Evolutionary conservation across 1,140 invertebrate genomes (phyloP).

Genomic region (Elysia chlorotica): DNA sequence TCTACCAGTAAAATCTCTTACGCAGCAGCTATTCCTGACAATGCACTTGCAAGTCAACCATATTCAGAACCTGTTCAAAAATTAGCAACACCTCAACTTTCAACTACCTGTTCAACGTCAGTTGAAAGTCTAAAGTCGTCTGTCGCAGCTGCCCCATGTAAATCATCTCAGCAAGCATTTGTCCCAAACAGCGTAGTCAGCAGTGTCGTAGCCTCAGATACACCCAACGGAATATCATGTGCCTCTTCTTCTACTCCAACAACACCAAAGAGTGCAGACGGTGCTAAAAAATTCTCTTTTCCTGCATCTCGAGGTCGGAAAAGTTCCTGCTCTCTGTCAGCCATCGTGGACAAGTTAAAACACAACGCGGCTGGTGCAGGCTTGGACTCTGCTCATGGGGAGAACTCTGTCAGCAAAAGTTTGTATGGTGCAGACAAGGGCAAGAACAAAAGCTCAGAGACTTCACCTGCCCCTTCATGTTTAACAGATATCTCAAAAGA

Average conservation of each 20-base stretch:
- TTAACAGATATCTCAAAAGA: background rate
- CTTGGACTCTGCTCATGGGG: background rate
- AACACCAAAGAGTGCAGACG: slow-evolving; percentile 10
- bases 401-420: background rate
- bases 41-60: no score
- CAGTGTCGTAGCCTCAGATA: background rate
- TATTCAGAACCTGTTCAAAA: no score
- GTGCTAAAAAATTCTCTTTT: slow-evolving; percentile 4
- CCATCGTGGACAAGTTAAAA: slow-evolving; percentile 83
- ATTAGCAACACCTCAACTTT: no score
- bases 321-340: slow-evolving; percentile 78
- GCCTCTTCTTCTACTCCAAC: slow-evolving; percentile 13
- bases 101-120: no score
- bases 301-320: slow-evolving; percentile 67
- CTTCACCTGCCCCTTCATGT: background rate
- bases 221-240: background rate
- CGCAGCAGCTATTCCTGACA: no score
- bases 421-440: background rate
- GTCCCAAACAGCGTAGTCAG: background rate
- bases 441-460: background rate
- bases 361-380: slow-evolving; percentile 9
- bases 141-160: no score
- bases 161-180: no score
- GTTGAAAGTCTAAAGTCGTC: no score
- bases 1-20: no score